Evolutionary conservation across 1,140 invertebrate species (phyloP).

Genomic region (Eubasilissa regina): DNA sequence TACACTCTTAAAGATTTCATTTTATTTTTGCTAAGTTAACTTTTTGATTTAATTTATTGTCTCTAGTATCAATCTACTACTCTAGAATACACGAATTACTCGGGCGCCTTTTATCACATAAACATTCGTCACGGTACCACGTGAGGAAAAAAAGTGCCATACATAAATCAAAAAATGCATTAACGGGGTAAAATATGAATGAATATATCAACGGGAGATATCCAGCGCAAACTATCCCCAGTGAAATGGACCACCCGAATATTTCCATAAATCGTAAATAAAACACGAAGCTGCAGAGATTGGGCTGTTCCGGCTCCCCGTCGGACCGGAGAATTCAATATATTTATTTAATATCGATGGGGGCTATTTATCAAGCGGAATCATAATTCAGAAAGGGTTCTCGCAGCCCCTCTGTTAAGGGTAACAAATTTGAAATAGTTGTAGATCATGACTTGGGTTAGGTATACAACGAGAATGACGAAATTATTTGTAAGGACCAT

Average conservation of each 20-base stretch:
- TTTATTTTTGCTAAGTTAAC: no score
- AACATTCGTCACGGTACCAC: conserved; percentile 55
- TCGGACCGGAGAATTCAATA: conserved; percentile 55
- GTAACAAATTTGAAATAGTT: conserved; percentile 41
- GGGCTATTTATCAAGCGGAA: conserved; percentile 57
- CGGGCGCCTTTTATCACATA: not conserved
- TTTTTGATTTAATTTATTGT: no score
- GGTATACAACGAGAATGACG: conserved; percentile 9
- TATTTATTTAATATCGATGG: conserved; percentile 57
- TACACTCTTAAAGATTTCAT: no score
- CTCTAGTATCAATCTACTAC: no score
- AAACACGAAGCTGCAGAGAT: conserved; percentile 59
- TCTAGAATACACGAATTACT: not conserved
- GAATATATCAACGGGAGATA: conserved; percentile 55
- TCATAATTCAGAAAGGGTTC: conserved; percentile 49
- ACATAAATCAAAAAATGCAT: conserved; percentile 60
- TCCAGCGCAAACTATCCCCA: conserved; percentile 45
- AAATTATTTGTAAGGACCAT: not conserved
- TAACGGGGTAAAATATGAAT: conserved; percentile 59
- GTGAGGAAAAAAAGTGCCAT: conserved; percentile 25
- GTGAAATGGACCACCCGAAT: conserved; percentile 42
- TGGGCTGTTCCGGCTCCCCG: conserved; percentile 51
- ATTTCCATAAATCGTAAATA: conserved; percentile 61
- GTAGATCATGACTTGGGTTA: conserved; percentile 1
- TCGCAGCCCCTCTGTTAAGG: conserved; percentile 9